These are phyloP conservation scores for Drosophila imparisetae DNA, from an alignment of 2,888 invertebrate species.

Conservation along the genomic window DNA sequence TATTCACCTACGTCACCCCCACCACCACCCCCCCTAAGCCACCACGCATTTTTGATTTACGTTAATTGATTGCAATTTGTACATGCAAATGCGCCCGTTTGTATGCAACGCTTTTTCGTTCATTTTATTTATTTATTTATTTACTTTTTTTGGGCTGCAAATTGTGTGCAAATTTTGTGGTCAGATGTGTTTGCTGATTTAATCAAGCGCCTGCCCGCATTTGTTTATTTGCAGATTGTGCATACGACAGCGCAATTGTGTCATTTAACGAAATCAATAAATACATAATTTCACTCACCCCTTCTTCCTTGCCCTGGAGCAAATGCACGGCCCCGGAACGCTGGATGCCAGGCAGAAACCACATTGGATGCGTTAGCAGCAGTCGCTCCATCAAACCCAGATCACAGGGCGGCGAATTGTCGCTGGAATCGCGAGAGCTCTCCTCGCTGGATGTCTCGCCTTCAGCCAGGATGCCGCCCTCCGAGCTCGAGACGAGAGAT, in stretches of 20 bases:
- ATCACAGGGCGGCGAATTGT: conserved; percentile 90
- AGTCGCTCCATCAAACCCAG: conserved; percentile 94
- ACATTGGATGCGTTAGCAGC: conserved; percentile 96
- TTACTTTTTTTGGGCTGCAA: conserved; percentile 8
- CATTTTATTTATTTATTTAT: background rate
- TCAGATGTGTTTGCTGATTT: conserved; percentile 50
- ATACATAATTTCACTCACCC: conserved; percentile 87
- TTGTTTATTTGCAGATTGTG: conserved; percentile 15
- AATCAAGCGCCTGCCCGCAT: conserved; percentile 3
- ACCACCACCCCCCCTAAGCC: no score
- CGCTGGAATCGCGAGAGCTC: conserved; percentile 86
- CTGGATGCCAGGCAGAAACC: conserved; percentile 97
- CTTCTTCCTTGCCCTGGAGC: conserved; percentile 96
- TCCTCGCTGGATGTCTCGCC: conserved; percentile 88
- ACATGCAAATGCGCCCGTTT: conserved; percentile 71
- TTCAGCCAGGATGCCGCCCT: conserved; percentile 86
- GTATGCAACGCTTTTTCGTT: conserved; percentile 17
- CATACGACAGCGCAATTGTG: conserved; percentile 52
- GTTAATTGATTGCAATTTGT: conserved; percentile 85
- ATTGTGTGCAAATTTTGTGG: conserved; percentile 65
- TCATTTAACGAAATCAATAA: conserved; percentile 70
- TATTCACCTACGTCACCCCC: background rate
- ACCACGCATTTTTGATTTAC: conserved; percentile 40
- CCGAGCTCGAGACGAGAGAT: conserved; percentile 85
- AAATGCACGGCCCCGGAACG: conserved; percentile 97